Conservation (phyloP, 2,888 invertebrate species). For the Coelinius sp. region DNA sequence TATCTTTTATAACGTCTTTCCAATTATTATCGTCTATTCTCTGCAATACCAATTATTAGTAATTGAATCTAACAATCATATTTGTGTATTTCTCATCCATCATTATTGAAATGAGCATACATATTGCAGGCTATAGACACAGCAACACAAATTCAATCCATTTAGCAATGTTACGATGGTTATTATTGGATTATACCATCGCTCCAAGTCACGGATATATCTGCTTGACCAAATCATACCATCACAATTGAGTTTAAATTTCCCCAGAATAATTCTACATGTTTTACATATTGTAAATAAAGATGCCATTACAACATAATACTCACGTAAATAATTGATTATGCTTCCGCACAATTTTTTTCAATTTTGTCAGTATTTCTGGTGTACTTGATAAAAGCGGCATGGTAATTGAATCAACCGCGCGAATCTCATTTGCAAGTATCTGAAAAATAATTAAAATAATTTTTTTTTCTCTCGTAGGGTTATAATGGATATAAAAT, state of each 20-base stretch:
- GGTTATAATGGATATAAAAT: neutral
- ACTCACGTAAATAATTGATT: neutral
- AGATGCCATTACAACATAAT: neutral
- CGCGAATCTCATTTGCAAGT: neutral
- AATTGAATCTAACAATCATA: neutral
- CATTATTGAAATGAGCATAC: neutral
- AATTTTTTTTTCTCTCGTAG: neutral
- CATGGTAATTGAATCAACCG: too few relatives aligned
- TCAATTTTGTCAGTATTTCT: too few relatives aligned
- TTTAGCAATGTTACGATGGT: neutral
- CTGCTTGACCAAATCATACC: too few relatives aligned
- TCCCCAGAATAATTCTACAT: too few relatives aligned
- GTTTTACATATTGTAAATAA: neutral
- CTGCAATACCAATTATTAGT: neutral
- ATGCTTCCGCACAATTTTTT: too few relatives aligned
- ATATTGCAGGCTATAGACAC: neutral
- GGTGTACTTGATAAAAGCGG: too few relatives aligned
- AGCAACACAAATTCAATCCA: neutral
- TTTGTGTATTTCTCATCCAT: too few relatives aligned
- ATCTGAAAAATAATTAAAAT: neutral
- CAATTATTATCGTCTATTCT: neutral
- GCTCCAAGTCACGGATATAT: neutral
- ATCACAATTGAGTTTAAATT: too few relatives aligned
- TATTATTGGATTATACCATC: conserved; percentile 8
- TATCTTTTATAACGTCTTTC: neutral